Base-by-base conservation (phyloP, 1,140 invertebrate genomes). In the Drosophila nikananu region DNA sequence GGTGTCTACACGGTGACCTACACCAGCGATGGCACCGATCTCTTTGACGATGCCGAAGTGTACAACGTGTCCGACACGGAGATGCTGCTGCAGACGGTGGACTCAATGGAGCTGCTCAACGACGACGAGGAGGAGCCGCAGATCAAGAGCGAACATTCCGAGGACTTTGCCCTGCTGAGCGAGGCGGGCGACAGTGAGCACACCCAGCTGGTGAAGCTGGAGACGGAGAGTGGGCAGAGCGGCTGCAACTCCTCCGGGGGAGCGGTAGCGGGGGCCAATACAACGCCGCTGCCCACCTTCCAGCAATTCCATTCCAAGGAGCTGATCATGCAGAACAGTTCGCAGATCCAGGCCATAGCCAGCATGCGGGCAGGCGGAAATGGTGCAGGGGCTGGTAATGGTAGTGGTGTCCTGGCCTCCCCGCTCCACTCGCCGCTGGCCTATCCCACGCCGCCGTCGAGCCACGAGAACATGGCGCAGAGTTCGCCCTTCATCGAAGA, bases 401-500 rank as follows among this genome's bases (percentile, higher is more conserved):
- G 90, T 15, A 91, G 92, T 30, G 90, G 91, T n/a, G 92, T 94
- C 93, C 82, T 95, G 86, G 93, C 93, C 32, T 95, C 95, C 41
- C 95, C 96, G 1, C 87, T 96, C 61, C 95, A 96, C 12, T 97
- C 96, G n/a, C 96, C 95, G 0, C 77, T 96, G 7, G 95, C 96
- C 12, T 97, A 97, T 92, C 96, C 97, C 12, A 97, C 97, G 5
- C 96, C 97, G 54, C 96, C 96, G 17, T 96, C 96, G 0, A 97
- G 96, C 78, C 96, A 97, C 78, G 97, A 97, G 93, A 96, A 96
- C n/a, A 77, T 93, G 51, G 90, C 90, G 8, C 92, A 93, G 72
- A 91, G 92, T 4, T 93, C 92, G 13, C 92, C 92, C 12, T 93
- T 92, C n/a, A 87, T 93, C 3, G 92, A 93, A 41, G 92, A 93